Conservation (phyloP, 2,113 vertebrate genomes). For the Corvus cornix region DNA sequence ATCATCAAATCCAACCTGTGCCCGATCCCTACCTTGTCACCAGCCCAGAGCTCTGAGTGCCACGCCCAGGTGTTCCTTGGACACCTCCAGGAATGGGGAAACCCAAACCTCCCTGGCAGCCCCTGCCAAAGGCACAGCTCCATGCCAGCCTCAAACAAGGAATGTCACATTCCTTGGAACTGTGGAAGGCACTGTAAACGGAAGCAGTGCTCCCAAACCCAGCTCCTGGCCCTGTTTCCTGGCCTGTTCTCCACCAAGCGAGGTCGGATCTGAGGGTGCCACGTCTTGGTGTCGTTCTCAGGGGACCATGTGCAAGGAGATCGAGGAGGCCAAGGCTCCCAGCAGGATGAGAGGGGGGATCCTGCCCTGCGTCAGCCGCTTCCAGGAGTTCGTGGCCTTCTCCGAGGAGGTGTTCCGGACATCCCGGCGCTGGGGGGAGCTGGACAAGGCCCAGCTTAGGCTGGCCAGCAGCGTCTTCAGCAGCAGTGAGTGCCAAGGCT, state of each 20-base stretch:
- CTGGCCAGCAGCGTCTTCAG: slow-evolving; percentile 30
- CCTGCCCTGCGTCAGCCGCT: slow-evolving; percentile 35
- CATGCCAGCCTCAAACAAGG: neutral
- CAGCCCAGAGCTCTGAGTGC: neutral
- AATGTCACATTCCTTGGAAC: accelerated
- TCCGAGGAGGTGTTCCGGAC: neutral
- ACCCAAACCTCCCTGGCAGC: neutral
- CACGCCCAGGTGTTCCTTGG: neutral
- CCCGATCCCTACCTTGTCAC: accelerated
- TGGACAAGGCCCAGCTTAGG: slow-evolving; percentile 42
- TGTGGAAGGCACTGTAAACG: accelerated
- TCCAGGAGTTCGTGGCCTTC: slow-evolving; percentile 37
- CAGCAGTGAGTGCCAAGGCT: slow-evolving; percentile 44
- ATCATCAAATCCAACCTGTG: neutral
- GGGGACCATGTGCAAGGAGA: slow-evolving; percentile 46
- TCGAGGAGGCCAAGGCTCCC: slow-evolving; percentile 17
- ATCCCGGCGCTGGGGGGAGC: neutral
- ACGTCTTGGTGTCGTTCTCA: neutral
- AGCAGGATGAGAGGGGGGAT: slow-evolving; percentile 17
- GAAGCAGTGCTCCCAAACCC: neutral
- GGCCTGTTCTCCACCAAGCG: neutral
- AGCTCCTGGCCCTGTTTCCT: neutral
- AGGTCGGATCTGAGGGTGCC: neutral
- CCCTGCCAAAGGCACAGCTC: neutral
- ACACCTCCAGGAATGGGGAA: neutral